Conservation (phyloP, 2,888 invertebrate genomes). For the Phanerotoma sp. region DNA sequence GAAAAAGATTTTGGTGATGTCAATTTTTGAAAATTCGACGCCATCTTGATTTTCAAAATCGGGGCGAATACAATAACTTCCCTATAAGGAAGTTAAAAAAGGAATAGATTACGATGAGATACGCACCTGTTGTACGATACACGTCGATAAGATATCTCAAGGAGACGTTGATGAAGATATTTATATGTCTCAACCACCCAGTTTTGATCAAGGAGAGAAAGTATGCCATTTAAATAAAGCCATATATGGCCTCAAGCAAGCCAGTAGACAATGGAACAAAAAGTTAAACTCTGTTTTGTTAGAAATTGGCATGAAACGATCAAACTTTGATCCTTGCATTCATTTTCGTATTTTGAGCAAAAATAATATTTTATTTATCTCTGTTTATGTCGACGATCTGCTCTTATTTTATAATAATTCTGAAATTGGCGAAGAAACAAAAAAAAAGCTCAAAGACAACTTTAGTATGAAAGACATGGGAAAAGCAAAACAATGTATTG, state of each 20-base stretch:
- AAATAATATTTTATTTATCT: conserved; percentile 4
- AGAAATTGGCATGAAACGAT: background rate
- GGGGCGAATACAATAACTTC: no score
- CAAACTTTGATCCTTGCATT: conserved; percentile 16
- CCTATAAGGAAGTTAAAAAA: no score
- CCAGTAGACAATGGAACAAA: conserved; percentile 45
- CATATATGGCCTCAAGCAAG: conserved; percentile 50
- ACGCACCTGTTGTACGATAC: conserved; percentile 22
- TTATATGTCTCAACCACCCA: conserved; percentile 29
- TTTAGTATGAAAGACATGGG: conserved; percentile 36
- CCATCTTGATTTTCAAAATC: no score
- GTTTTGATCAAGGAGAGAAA: conserved; percentile 34
- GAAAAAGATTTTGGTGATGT: no score
- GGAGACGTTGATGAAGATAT: conserved; percentile 24
- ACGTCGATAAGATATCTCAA: conserved; percentile 22
- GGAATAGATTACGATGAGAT: conserved; percentile 26
- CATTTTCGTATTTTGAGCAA: conserved; percentile 5
- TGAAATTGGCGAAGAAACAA: conserved; percentile 11
- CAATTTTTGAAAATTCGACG: no score
- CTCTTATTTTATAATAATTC: conserved; percentile 24
- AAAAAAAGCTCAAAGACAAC: conserved; percentile 15
- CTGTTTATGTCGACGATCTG: conserved; percentile 29
- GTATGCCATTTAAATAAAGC: conserved; percentile 44
- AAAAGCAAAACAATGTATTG: no score
- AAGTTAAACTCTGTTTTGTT: conserved; percentile 32